A percentile compares a stretch with the other conserved stretches of the same genome.
Conservation (phyloP, 2,797 vertebrate species). For the Sebastes diaconus region DNA sequence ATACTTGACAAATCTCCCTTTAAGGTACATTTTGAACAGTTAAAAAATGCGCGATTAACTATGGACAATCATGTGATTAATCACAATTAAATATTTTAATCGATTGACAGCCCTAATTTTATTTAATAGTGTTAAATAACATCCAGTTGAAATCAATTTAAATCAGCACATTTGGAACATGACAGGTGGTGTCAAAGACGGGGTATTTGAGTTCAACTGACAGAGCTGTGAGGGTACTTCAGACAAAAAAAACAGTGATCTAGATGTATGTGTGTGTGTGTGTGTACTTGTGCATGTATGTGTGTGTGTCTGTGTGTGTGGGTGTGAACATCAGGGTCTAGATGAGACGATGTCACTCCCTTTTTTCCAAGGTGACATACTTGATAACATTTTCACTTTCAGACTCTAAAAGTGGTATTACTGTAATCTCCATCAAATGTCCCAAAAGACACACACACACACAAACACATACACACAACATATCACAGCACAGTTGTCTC, state of each 20-base stretch:
- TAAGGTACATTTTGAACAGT: too few relatives aligned
- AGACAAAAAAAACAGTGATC: neutral
- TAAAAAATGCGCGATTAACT: too few relatives aligned
- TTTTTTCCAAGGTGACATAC: constrained; percentile 38
- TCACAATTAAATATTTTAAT: too few relatives aligned
- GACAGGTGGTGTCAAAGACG: neutral
- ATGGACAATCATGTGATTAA: too few relatives aligned
- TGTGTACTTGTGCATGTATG: too few relatives aligned
- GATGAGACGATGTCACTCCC: constrained; percentile 25
- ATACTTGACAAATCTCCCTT: too few relatives aligned
- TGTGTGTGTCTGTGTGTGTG: constrained; percentile 3
- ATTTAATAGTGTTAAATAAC: neutral
- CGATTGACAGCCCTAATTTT: too few relatives aligned
- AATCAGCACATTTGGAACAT: neutral
- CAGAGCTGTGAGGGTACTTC: neutral
- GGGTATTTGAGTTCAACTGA: neutral
- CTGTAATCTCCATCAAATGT: constrained; percentile 53
- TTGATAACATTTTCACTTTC: constrained; percentile 66
- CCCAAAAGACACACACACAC: constrained; percentile 51
- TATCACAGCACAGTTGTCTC: constrained; percentile 68
- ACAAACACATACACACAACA: constrained; percentile 16
- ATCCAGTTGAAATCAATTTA: neutral
- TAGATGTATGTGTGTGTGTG: neutral
- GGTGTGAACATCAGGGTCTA: neutral
- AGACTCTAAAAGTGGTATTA: constrained; percentile 53